A percentile compares a stretch with the other conserved stretches of the same genome.
Evolutionary conservation across 2,797 vertebrate genomes (phyloP).

Genomic region (Enteromius mattozi): DNA sequence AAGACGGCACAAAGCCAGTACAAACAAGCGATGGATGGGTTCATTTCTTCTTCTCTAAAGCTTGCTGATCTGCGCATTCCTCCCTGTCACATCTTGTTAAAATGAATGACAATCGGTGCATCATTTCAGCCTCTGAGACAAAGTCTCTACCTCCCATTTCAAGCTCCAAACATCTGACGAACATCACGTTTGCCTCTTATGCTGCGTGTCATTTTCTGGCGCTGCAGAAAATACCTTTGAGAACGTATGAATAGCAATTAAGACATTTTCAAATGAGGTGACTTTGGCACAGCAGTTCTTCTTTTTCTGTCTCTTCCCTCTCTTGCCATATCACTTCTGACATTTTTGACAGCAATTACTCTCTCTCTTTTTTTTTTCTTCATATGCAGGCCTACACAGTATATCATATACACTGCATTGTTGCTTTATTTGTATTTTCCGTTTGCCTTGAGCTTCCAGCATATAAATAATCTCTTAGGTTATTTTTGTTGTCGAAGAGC

Average conservation of each 20-base stretch:
- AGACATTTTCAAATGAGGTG: slow-evolving; percentile 35
- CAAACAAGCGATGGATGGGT: slow-evolving; percentile 68
- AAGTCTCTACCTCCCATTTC: slow-evolving; percentile 56
- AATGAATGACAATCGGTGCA: slow-evolving; percentile 55
- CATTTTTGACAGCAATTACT: slow-evolving; percentile 40
- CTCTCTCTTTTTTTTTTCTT: too few relatives aligned
- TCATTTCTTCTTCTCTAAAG: slow-evolving; percentile 76
- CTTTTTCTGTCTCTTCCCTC: neutral
- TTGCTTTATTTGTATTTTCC: neutral
- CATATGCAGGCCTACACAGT: neutral
- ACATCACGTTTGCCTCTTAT: neutral
- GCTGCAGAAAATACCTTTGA: slow-evolving; percentile 33
- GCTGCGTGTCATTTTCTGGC: slow-evolving; percentile 22
- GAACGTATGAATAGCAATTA: slow-evolving; percentile 32
- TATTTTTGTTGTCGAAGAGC: neutral
- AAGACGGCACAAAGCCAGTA: slow-evolving; percentile 72
- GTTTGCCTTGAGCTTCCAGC: neutral
- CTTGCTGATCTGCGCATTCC: slow-evolving; percentile 76
- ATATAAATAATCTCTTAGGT: neutral
- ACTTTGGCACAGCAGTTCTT: neutral
- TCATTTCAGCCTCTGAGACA: slow-evolving; percentile 68
- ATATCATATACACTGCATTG: neutral
- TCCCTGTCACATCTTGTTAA: slow-evolving; percentile 63
- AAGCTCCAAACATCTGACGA: slow-evolving; percentile 38
- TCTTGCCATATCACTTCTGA: slow-evolving; percentile 12